phyloP scores from a whole-genome alignment of 2,888 invertebrate genomes.

The Pyralis farinalis region DNA sequence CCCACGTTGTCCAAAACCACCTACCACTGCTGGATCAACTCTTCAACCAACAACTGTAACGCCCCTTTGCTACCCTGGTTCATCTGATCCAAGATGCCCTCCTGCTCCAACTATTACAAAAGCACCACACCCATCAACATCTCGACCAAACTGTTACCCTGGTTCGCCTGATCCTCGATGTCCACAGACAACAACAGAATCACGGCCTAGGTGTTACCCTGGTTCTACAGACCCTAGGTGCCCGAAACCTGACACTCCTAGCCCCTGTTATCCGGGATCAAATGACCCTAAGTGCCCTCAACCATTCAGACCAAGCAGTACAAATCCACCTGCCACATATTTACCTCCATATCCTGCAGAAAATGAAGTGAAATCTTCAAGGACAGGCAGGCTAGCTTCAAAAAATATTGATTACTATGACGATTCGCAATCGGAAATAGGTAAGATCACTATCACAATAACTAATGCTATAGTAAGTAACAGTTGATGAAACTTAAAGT shows the following conservation, averaged over 20 bases:
- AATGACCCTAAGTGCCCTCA: constrained; percentile 64
- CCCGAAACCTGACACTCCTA: constrained; percentile 45
- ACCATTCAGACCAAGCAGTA: constrained; percentile 62
- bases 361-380: constrained; percentile 54
- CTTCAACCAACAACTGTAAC: too few species aligned
- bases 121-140: constrained; percentile 30
- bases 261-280: constrained; percentile 66
- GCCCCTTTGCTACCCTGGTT: constrained; percentile 47
- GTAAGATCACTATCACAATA: too few species aligned
- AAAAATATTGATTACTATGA: constrained; percentile 49
- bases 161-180: constrained; percentile 31
- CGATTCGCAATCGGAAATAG: constrained; percentile 44
- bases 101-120: constrained; percentile 41
- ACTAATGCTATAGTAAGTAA: too few species aligned
- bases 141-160: constrained; percentile 30
- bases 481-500: too few species aligned
- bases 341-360: constrained; percentile 67
- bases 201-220: constrained; percentile 42
- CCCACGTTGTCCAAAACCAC: constrained; percentile 39
- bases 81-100: constrained; percentile 41
- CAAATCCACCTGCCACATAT: constrained; percentile 68
- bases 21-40: constrained; percentile 25
- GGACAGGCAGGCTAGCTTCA: constrained; percentile 42
- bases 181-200: constrained; percentile 26
- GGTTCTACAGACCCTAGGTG: constrained; percentile 44